phyloP scores from a whole-genome alignment of 1,140 invertebrate species.

The Brachionus angularis region DNA sequence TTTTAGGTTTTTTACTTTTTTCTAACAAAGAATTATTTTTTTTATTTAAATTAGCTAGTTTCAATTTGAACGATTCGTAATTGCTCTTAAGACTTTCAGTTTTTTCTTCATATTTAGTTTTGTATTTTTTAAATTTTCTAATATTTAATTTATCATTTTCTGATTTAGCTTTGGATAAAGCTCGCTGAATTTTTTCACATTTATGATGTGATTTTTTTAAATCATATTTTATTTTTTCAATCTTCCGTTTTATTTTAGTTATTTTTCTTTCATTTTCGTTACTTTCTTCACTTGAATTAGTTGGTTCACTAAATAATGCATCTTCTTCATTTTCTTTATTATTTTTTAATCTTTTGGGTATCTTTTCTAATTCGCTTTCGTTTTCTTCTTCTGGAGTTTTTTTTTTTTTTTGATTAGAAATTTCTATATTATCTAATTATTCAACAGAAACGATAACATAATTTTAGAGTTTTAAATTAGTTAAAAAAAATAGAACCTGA shows the following conservation, averaged over 20 bases:
- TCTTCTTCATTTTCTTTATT: too few species aligned
- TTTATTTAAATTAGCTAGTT: background rate
- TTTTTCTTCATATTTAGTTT: conserved; percentile 14
- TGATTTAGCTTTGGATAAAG: background rate
- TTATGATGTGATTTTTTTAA: background rate
- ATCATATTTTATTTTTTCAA: background rate
- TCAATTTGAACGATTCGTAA: background rate
- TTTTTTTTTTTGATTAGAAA: too few species aligned
- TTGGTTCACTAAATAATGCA: too few species aligned
- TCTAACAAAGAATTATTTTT: background rate
- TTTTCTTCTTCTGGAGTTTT: too few species aligned
- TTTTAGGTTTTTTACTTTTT: background rate
- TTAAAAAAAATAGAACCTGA: too few species aligned
- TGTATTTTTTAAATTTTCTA: conserved; percentile 39
- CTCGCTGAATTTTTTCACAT: conserved; percentile 17
- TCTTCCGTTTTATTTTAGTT: background rate
- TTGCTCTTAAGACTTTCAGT: conserved; percentile 9
- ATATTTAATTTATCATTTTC: background rate
- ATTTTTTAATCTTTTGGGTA: too few species aligned
- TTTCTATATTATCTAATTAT: too few species aligned
- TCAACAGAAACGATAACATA: too few species aligned
- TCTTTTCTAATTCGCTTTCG: too few species aligned
- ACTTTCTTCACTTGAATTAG: background rate
- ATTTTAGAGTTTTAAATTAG: too few species aligned
- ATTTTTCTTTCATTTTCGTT: background rate